Evolutionary conservation across 2,888 invertebrate species (phyloP).

Genomic region (Epinotia nisella): DNA sequence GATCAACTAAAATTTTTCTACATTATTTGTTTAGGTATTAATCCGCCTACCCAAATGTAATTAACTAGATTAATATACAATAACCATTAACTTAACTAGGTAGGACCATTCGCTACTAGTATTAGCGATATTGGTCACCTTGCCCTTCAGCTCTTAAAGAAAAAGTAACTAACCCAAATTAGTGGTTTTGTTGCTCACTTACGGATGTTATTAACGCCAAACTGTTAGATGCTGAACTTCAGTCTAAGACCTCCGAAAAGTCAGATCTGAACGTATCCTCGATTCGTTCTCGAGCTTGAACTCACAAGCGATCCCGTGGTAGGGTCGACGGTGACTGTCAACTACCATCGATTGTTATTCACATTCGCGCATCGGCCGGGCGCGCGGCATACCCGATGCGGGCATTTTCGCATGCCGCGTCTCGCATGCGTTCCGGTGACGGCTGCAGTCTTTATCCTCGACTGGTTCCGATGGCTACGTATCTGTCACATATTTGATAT

Average conservation of each 20-base stretch:
- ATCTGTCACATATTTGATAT: conserved; percentile 31
- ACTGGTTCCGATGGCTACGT: conserved; percentile 15
- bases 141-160: no score
- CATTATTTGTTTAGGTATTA: neutral
- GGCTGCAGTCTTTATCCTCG: conserved; percentile 34
- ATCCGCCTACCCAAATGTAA: no score
- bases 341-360: conserved; percentile 77
- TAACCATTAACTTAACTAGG: no score
- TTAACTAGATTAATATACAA: no score
- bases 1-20: neutral
- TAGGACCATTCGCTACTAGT: no score
- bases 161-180: no score
- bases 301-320: conserved; percentile 49
- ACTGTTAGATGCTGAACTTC: no score
- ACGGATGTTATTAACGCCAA: no score
- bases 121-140: no score
- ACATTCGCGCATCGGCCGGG: conserved; percentile 70
- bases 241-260: no score
- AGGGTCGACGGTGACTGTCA: conserved; percentile 64
- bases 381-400: conserved; percentile 77
- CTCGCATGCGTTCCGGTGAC: conserved; percentile 35
- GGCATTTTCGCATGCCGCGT: conserved; percentile 72
- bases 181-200: no score
- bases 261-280: no score
- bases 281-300: neutral